Percentiles rank a stretch among this genome's conserved stretches.
Conservation (phyloP, 2,797 vertebrate species). For the Astyanax mexicanus region DNA sequence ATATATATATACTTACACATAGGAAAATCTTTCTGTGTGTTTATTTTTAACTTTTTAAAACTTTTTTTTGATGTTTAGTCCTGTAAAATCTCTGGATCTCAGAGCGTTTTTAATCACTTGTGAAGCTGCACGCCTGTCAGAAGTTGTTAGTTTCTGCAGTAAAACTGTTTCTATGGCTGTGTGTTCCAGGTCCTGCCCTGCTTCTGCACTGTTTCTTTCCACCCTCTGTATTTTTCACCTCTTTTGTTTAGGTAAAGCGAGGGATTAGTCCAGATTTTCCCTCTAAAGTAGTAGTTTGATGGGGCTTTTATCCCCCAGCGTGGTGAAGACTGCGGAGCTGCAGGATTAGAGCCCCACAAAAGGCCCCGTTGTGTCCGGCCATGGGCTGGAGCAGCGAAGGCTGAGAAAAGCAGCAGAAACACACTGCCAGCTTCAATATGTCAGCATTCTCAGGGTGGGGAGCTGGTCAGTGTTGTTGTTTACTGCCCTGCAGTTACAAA, state of each 20-base stretch:
- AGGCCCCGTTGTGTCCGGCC: constrained; percentile 96
- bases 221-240: constrained; percentile 84
- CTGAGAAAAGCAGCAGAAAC: constrained; percentile 82
- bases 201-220: constrained; percentile 89
- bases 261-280: constrained; percentile 99
- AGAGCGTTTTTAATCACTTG: constrained; percentile 72
- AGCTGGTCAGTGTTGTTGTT: constrained; percentile 61
- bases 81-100: constrained; percentile 20
- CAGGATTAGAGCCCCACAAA: constrained; percentile 98
- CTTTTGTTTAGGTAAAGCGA: constrained; percentile 99
- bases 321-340: constrained; percentile 97
- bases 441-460: constrained; percentile 76
- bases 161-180: constrained; percentile 98
- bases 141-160: constrained; percentile 94
- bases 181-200: constrained; percentile 91
- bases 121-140: constrained; percentile 92
- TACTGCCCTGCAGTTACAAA: constrained; percentile 52
- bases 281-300: constrained; percentile 99
- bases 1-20: too few species aligned
- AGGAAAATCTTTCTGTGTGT: background rate
- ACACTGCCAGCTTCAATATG: constrained; percentile 84
- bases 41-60: background rate
- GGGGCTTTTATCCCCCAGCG: constrained; percentile 99
- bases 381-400: constrained; percentile 84
- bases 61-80: background rate